Percentiles rank a stretch among this genome's conserved stretches.
Conservation (phyloP, 2,113 vertebrate species). For the Gymnobelideus leadbeateri region DNA sequence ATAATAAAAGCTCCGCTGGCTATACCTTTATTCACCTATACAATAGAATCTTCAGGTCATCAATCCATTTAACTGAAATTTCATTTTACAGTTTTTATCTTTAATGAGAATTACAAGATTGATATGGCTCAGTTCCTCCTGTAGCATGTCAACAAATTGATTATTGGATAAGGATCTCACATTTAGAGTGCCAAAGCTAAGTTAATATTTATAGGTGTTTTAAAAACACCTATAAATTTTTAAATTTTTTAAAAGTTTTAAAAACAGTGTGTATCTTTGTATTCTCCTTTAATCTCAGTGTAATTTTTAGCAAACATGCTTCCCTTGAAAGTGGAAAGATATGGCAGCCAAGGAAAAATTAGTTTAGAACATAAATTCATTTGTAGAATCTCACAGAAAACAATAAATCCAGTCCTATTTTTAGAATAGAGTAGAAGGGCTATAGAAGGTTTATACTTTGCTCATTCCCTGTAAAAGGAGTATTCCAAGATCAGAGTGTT, state of each 20-base stretch:
- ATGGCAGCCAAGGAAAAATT: neutral
- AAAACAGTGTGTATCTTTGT: neutral
- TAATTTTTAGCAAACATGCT: neutral
- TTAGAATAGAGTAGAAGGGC: neutral
- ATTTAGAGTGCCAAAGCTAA: neutral
- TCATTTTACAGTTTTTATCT: neutral
- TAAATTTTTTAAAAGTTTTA: no score
- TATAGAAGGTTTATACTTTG: neutral
- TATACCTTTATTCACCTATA: neutral
- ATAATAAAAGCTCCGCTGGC: neutral
- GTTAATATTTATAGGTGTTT: neutral
- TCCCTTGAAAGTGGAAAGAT: neutral
- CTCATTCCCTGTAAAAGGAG: neutral
- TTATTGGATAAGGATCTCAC: neutral
- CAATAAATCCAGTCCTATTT: neutral
- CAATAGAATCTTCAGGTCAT: neutral
- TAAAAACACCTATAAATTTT: no score
- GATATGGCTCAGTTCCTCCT: neutral
- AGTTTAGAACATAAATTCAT: neutral
- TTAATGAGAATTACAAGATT: neutral
- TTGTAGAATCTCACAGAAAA: neutral
- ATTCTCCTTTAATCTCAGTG: neutral
- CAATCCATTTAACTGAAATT: neutral
- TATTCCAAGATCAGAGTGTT: neutral
- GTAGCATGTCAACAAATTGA: neutral